phyloP scores from a whole-genome alignment of 2,797 vertebrate species.

The Tenualosa thibaudeaui region DNA sequence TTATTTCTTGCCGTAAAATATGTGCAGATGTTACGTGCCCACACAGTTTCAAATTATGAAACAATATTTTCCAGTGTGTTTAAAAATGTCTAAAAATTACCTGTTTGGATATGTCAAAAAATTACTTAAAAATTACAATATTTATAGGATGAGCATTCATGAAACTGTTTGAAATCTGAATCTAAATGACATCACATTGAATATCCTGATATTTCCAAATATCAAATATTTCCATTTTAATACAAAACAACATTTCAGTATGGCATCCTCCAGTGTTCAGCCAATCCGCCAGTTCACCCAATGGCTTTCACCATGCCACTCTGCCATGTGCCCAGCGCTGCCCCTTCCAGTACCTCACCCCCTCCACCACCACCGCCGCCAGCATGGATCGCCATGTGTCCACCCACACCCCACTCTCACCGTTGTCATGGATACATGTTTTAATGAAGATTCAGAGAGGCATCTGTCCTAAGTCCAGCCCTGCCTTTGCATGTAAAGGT shows the following conservation, averaged over 20 bases:
- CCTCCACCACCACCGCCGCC: not conserved
- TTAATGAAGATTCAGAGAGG: not conserved
- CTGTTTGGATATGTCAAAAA: not conserved
- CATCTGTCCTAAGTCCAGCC: not conserved
- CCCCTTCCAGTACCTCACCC: not conserved
- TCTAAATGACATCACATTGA: not conserved
- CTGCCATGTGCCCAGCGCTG: not conserved
- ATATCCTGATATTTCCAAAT: no score
- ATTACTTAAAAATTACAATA: not conserved
- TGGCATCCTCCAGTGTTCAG: not conserved
- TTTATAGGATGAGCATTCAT: not conserved
- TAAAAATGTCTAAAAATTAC: not conserved
- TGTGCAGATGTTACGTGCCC: not conserved
- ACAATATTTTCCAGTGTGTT: not conserved
- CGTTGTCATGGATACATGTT: slow-evolving; percentile 21
- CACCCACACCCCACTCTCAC: not conserved
- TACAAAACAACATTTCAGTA: not conserved
- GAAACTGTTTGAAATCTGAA: not conserved
- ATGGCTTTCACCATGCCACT: no score
- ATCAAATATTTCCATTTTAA: not conserved
- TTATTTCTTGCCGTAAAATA: not conserved
- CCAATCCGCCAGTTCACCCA: not conserved
- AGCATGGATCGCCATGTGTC: not conserved
- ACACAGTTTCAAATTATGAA: not conserved
- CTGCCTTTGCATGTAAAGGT: not conserved